Evolutionary conservation across 2,888 invertebrate species (phyloP).

Genomic region (Pristionchus entomophagus): DNA sequence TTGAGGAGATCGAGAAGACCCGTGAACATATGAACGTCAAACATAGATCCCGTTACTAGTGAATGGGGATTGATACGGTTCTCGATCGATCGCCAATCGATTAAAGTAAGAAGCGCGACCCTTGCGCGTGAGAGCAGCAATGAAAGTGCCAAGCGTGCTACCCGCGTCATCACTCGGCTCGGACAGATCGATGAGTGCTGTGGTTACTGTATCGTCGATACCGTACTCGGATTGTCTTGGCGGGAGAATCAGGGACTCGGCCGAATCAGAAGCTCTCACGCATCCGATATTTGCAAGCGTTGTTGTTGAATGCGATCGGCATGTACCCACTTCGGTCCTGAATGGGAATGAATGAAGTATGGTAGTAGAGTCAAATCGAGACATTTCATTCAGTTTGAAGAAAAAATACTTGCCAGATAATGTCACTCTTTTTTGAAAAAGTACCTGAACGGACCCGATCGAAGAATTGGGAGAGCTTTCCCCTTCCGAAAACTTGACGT

Average conservation of each 20-base stretch:
- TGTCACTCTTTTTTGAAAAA: not conserved
- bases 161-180: not conserved
- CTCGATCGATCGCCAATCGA: not conserved
- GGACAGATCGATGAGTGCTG: not conserved
- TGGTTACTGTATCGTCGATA: constrained; percentile 39
- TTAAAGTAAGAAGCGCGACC: not conserved
- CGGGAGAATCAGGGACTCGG: not conserved
- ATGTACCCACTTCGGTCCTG: constrained; percentile 28
- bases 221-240: not conserved
- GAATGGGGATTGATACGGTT: not conserved
- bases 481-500: constrained; percentile 25
- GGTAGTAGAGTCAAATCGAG: not conserved
- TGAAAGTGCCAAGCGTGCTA: not conserved
- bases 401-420: not conserved
- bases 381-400: not conserved
- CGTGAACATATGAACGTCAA: not conserved
- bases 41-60: not conserved
- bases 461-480: constrained; percentile 16
- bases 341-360: not conserved
- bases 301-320: not conserved
- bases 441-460: constrained; percentile 32
- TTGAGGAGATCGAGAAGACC: not conserved
- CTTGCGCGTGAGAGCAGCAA: not conserved
- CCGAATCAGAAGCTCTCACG: constrained; percentile 32
- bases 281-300: not conserved